Percentiles rank a stretch among this genome's conserved stretches.
phyloP scores from a whole-genome alignment of 2,888 invertebrate genomes.

The Tipula vernalis region DNA sequence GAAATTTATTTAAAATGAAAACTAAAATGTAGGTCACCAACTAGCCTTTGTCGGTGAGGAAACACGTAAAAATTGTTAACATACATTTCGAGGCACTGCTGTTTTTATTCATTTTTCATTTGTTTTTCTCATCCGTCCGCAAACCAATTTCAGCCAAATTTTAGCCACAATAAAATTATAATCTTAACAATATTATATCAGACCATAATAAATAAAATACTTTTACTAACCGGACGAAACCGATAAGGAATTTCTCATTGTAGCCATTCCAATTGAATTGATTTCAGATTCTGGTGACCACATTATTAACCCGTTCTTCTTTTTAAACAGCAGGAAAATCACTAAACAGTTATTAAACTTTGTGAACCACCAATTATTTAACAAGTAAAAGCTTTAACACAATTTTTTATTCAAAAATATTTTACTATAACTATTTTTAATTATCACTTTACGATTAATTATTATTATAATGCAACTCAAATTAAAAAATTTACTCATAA shows the following conservation, averaged over 20 bases:
- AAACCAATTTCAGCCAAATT: too few species aligned
- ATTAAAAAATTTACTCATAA: background rate
- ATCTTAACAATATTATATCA: too few species aligned
- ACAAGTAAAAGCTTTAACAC: background rate
- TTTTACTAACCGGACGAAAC: constrained; percentile 57
- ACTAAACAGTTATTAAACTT: background rate
- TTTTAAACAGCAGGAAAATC: background rate
- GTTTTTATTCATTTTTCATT: too few species aligned
- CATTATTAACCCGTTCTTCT: constrained; percentile 31
- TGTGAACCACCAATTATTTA: background rate
- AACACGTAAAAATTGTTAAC: background rate
- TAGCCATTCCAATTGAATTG: constrained; percentile 72
- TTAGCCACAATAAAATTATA: too few species aligned
- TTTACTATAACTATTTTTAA: background rate
- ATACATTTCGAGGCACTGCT: too few species aligned
- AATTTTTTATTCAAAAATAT: background rate
- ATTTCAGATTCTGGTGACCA: constrained; percentile 65
- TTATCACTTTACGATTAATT: background rate
- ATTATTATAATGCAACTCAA: background rate
- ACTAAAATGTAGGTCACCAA: background rate
- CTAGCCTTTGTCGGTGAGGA: background rate
- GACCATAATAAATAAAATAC: too few species aligned
- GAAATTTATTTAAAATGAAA: background rate
- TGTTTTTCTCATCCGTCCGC: too few species aligned
- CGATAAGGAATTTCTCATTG: constrained; percentile 55